phyloP scores from a whole-genome alignment of 2,113 vertebrate genomes.

The Brachionichthys hirsutus region DNA sequence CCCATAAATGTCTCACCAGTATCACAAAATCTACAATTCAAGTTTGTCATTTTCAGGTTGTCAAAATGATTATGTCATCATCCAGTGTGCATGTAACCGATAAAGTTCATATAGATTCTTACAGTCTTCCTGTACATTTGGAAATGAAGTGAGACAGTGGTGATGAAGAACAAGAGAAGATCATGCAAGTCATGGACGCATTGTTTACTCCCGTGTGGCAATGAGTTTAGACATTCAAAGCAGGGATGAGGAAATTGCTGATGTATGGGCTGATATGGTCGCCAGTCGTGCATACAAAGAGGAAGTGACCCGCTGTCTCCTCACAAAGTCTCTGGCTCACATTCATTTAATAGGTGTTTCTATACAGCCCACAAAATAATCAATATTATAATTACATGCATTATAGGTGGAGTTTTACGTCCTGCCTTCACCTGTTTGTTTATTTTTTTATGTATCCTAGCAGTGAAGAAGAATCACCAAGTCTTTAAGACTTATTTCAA shows the following conservation, averaged over 20 bases:
- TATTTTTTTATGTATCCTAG: slow-evolving; percentile 3
- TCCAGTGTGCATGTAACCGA: neutral
- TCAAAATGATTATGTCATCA: neutral
- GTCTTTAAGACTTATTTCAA: slow-evolving; percentile 14
- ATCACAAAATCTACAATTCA: neutral
- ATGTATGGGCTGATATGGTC: neutral
- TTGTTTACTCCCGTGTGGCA: slow-evolving; percentile 11
- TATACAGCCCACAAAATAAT: neutral
- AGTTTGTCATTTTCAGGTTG: neutral
- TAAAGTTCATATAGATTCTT: neutral
- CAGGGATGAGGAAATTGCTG: neutral
- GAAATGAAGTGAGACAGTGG: neutral
- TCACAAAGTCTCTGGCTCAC: slow-evolving; percentile 21
- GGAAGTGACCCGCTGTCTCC: neutral
- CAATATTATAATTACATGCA: neutral
- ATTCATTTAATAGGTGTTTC: slow-evolving; percentile 23
- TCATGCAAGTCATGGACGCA: slow-evolving; percentile 23
- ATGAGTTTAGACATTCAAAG: neutral
- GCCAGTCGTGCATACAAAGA: neutral
- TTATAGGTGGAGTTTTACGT: neutral
- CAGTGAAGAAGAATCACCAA: slow-evolving; percentile 12
- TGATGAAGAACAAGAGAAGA: slow-evolving; percentile 14
- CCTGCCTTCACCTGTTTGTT: slow-evolving; percentile 34
- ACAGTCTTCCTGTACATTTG: slow-evolving; percentile 3
- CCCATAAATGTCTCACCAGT: neutral